Evolutionary conservation across 2,797 vertebrate genomes (phyloP).

Genomic region (Etheostoma perlongum): DNA sequence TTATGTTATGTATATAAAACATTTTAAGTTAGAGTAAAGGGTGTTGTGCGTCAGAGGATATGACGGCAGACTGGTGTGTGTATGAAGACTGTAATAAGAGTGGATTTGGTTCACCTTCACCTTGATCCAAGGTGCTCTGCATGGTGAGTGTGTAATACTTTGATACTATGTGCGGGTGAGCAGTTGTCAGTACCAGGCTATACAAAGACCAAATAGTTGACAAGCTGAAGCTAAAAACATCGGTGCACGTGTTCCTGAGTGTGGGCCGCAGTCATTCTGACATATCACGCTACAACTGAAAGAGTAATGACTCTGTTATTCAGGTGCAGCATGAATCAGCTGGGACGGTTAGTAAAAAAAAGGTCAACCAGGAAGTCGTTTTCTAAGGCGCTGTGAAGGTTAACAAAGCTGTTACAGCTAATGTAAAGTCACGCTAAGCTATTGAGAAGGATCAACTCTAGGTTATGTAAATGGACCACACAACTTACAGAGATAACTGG

Average conservation of each 20-base stretch:
- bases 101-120: slow-evolving; percentile 45
- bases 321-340: neutral
- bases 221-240: slow-evolving; percentile 15
- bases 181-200: slow-evolving; percentile 9
- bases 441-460: slow-evolving; percentile 12
- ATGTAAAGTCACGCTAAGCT: slow-evolving; percentile 11
- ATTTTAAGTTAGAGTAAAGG: neutral
- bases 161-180: neutral
- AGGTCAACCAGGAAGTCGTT: neutral
- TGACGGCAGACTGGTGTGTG: neutral
- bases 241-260: neutral
- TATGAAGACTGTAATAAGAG: slow-evolving; percentile 5
- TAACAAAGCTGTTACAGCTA: slow-evolving; percentile 23
- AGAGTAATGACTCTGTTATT: slow-evolving; percentile 13
- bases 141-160: slow-evolving; percentile 16
- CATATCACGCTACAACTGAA: slow-evolving; percentile 9
- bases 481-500: neutral
- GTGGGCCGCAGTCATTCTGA: neutral
- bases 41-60: neutral
- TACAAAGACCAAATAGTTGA: slow-evolving; percentile 32
- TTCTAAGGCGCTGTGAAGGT: neutral
- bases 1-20: neutral
- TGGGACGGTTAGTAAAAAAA: neutral
- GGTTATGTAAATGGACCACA: slow-evolving; percentile 11
- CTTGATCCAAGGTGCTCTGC: slow-evolving; percentile 2